Conservation (phyloP, 2,113 vertebrate species). For the Pygoscelis antarcticus region DNA sequence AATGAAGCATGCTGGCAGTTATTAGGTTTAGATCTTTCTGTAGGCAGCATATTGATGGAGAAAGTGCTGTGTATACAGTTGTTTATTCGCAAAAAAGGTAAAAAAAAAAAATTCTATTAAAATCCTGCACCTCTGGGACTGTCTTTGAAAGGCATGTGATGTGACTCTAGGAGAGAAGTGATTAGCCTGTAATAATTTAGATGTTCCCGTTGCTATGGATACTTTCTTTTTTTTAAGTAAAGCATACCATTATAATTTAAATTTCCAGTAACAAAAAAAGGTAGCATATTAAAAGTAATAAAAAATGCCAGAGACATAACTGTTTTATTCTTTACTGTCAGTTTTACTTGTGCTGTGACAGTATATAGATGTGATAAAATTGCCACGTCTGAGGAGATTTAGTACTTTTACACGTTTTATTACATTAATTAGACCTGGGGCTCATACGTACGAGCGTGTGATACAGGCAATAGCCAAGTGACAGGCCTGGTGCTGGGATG, state of each 20-base stretch:
- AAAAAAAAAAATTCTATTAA: conserved; percentile 4
- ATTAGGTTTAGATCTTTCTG: background rate
- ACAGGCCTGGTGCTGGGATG: background rate
- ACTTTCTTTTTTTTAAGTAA: conserved; percentile 49
- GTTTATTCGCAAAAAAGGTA: conserved; percentile 17
- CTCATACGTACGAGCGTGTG: fast-evolving
- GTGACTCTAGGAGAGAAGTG: conserved; percentile 31
- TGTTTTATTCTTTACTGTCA: conserved; percentile 44
- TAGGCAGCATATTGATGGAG: background rate
- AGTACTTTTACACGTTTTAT: background rate
- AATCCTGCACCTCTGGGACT: conserved; percentile 41
- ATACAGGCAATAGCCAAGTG: background rate
- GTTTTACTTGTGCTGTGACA: background rate
- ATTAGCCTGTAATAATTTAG: conserved; percentile 67
- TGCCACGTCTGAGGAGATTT: background rate
- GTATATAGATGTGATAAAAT: background rate
- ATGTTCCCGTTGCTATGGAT: conserved; percentile 67
- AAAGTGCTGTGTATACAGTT: background rate
- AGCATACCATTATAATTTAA: conserved; percentile 64
- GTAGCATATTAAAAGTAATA: background rate
- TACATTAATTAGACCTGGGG: background rate
- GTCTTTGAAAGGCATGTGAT: conserved; percentile 9
- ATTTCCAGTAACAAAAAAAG: conserved; percentile 34
- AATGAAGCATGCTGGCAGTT: background rate
- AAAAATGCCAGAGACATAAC: background rate